Conservation (phyloP, 2,888 invertebrate genomes). For the Trisateles emortualis region DNA sequence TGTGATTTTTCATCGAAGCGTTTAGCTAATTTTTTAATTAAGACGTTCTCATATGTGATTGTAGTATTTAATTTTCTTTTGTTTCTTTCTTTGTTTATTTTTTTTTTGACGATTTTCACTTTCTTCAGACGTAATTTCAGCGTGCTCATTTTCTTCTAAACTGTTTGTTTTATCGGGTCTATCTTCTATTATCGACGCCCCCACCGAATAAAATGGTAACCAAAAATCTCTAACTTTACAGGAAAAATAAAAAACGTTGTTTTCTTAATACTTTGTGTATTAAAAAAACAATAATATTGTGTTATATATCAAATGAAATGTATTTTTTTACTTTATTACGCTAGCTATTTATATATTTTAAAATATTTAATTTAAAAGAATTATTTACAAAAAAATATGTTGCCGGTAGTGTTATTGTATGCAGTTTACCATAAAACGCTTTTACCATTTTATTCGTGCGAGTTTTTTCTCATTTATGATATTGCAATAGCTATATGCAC, state of each 20-base stretch:
- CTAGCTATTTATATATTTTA: too few species aligned
- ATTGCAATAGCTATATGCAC: too few species aligned
- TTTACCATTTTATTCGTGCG: slow-evolving; percentile 2
- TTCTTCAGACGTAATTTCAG: slow-evolving; percentile 32
- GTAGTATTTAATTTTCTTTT: slow-evolving; percentile 36
- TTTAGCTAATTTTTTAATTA: slow-evolving; percentile 43
- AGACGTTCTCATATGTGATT: slow-evolving; percentile 38
- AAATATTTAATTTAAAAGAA: background rate
- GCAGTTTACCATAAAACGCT: background rate
- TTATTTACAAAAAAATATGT: too few species aligned
- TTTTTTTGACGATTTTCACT: slow-evolving; percentile 27
- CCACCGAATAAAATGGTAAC: too few species aligned
- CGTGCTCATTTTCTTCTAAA: slow-evolving; percentile 38
- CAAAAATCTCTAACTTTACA: too few species aligned
- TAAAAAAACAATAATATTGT: too few species aligned
- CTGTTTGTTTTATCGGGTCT: slow-evolving; percentile 40
- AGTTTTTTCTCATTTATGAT: background rate
- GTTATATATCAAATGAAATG: too few species aligned
- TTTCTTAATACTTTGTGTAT: too few species aligned
- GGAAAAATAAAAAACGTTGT: too few species aligned
- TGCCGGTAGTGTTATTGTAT: too few species aligned
- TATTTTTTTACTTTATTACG: too few species aligned
- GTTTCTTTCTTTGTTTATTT: slow-evolving; percentile 19
- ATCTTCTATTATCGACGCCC: too few species aligned
- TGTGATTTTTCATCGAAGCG: slow-evolving; percentile 19